phyloP scores from a whole-genome alignment of 1,140 invertebrate genomes.

The Acromyrmex echinatior region DNA sequence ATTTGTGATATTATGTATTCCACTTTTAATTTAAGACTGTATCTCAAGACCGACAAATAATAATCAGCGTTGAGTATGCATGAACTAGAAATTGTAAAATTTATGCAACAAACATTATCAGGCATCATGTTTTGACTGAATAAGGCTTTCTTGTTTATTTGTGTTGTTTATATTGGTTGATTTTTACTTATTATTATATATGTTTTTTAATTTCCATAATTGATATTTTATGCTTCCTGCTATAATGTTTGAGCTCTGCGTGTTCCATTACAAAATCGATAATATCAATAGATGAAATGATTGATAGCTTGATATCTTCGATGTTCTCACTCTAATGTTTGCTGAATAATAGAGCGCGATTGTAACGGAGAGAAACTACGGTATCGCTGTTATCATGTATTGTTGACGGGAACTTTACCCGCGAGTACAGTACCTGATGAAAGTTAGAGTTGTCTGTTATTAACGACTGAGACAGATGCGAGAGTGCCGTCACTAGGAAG shows the following conservation, averaged over 20 bases:
- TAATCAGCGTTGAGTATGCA: too few relatives aligned
- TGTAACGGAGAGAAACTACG: not conserved
- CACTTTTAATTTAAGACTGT: too few relatives aligned
- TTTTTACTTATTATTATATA: not conserved
- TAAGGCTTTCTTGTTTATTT: too few relatives aligned
- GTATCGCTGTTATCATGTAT: constrained; percentile 15
- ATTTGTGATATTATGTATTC: too few relatives aligned
- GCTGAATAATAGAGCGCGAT: constrained; percentile 31
- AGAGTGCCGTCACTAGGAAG: constrained; percentile 16
- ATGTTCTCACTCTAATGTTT: not conserved
- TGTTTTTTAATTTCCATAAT: not conserved
- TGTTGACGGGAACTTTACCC: constrained; percentile 10
- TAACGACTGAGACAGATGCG: constrained; percentile 54
- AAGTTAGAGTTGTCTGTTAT: constrained; percentile 54
- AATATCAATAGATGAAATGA: not conserved
- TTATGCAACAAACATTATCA: too few relatives aligned
- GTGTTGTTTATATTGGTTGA: too few relatives aligned
- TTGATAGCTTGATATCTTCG: not conserved
- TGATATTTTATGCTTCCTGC: not conserved
- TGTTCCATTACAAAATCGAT: not conserved
- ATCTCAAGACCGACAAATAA: too few relatives aligned
- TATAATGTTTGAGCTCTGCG: not conserved
- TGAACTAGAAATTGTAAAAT: too few relatives aligned
- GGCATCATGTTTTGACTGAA: too few relatives aligned
- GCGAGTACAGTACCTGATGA: constrained; percentile 29